phyloP scores from a whole-genome alignment of 2,888 invertebrate genomes.

The Petrolisthes cinctipes region DNA sequence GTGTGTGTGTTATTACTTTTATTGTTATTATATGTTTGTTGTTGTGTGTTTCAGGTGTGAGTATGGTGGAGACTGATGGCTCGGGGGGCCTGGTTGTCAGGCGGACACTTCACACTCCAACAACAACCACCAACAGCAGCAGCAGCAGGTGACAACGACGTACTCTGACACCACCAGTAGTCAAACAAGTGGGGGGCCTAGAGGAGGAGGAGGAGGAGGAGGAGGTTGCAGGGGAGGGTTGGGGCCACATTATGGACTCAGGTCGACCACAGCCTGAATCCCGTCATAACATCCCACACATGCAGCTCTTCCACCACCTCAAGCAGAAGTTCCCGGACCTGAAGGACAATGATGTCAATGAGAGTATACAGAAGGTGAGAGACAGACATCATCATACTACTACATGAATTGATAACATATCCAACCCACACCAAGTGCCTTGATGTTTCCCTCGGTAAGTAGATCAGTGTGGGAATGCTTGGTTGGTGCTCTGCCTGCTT shows the following conservation, averaged over 20 bases:
- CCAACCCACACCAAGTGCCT: too few relatives aligned
- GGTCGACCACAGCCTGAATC: conserved; percentile 37
- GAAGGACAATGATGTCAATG: conserved; percentile 64
- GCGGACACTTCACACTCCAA: neutral
- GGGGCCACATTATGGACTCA: conserved; percentile 50
- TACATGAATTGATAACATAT: too few relatives aligned
- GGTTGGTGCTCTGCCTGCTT: too few relatives aligned
- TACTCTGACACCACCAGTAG: neutral
- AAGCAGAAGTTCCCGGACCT: conserved; percentile 65
- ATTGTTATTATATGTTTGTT: neutral
- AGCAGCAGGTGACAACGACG: neutral
- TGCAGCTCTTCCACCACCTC: conserved; percentile 63
- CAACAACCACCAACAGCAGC: neutral
- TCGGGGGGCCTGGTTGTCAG: neutral
- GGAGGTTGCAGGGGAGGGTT: conserved; percentile 14
- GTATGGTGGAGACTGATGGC: neutral
- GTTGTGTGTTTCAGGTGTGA: neutral
- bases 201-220: conserved; percentile 19
- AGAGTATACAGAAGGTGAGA: conserved; percentile 64
- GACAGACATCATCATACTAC: too few relatives aligned
- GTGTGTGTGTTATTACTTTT: neutral
- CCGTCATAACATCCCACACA: conserved; percentile 62
- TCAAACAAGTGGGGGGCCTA: neutral
- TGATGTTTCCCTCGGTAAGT: too few relatives aligned
- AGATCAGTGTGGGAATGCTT: too few relatives aligned